Evolutionary conservation across 2,888 invertebrate species (phyloP), one percentile per base, ranked within the genome.

Genomic region (Bellardia pandia): DNA sequence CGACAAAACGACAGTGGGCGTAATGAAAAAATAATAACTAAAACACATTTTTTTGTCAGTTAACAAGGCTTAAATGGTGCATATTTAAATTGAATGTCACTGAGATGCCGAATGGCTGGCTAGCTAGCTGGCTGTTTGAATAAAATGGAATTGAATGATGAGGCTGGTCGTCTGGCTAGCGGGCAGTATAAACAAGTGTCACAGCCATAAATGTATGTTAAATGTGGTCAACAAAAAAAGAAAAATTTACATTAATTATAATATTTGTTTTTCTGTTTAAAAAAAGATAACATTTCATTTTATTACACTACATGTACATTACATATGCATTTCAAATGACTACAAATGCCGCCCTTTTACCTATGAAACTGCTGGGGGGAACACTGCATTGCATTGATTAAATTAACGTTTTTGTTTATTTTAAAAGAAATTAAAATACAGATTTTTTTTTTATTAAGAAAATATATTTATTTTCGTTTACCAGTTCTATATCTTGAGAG

Each of bases 171-270:
- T 42, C 23, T 53, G 58, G 51, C 76, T 82, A 76, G 16, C 37
- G 1, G n/a, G 53, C 23, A 60, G 58, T 60, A 71, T 83, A 77
- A 83, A 83, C 69, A 83, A 77, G 45, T 83, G 77, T 66, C 64
- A 48, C 71, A 33, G 53, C 16, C 56, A 77, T 60, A 53, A 62
- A 71, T 56, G 48, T 33, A 9, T 37, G n/a, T 76, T 33, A 8
- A 56, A 71, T 71, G 11, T 42, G 53, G 16, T 13, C 33, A 75
- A 75, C 75, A 82, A 51, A 51, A 42, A 5, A 69, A 13, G 53
- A 40, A 71, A 69, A 76, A 83, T 76, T 83, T 62, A 69, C 82
- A 83, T 83, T 69, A 64, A 83, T 83, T 83, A 83, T 71, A 69
- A 83, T 83, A 83, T 76, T 83, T 83, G 60, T 76, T 82, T 56